Evolutionary conservation across 2,797 vertebrate genomes (phyloP).

Genomic region (Atherinosoma microstoma): DNA sequence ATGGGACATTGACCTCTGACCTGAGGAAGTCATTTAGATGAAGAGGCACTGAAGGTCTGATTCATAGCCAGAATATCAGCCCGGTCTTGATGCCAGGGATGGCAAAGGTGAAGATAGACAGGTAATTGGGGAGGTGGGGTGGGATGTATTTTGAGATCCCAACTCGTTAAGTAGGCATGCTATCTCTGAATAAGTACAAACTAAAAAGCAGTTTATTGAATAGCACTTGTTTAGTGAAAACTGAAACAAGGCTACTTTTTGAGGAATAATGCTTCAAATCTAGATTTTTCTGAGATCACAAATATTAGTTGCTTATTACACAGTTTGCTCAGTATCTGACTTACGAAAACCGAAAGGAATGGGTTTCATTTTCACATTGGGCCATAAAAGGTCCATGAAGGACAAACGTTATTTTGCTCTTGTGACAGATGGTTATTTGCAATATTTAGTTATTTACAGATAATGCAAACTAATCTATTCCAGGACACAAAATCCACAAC

Average conservation of each 20-base stretch:
- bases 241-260: neutral
- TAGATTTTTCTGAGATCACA: neutral
- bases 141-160: slow-evolving; percentile 31
- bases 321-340: neutral
- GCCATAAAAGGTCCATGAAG: neutral
- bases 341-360: too few relatives aligned
- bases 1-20: slow-evolving; percentile 83
- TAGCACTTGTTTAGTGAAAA: neutral
- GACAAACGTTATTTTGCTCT: neutral
- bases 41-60: slow-evolving; percentile 78
- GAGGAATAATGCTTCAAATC: neutral
- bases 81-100: slow-evolving; percentile 46
- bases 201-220: neutral
- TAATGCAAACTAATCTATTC: neutral
- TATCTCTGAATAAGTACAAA: slow-evolving; percentile 12
- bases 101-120: slow-evolving; percentile 72
- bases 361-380: neutral
- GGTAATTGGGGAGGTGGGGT: slow-evolving; percentile 60
- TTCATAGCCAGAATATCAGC: slow-evolving; percentile 72
- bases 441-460: neutral
- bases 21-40: slow-evolving; percentile 84
- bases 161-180: slow-evolving; percentile 16
- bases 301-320: neutral
- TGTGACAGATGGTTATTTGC: neutral
- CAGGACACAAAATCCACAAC: neutral